Evolutionary conservation across 2,797 vertebrate genomes (phyloP).

Genomic region (Pagetopsis macropterus): DNA sequence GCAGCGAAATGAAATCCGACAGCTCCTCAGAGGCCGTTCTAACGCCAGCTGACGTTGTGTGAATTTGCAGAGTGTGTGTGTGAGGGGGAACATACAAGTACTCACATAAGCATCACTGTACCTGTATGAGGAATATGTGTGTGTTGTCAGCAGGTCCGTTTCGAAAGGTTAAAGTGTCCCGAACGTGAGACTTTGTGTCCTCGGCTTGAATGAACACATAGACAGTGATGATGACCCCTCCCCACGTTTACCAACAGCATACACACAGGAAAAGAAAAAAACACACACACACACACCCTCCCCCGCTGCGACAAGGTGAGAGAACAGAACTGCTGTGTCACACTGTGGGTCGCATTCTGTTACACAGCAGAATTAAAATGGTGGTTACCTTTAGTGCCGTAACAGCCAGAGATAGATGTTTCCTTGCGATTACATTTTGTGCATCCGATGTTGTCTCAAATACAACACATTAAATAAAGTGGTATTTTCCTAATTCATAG

Average conservation of each 20-base stretch:
- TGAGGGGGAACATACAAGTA: slow-evolving; percentile 5
- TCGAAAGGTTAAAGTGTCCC: slow-evolving; percentile 32
- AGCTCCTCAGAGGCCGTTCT: slow-evolving; percentile 31
- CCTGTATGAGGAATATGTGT: slow-evolving; percentile 2
- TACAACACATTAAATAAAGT: too few species aligned
- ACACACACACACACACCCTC: not conserved
- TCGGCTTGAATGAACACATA: slow-evolving; percentile 24
- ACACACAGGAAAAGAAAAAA: not conserved
- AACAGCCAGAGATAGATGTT: slow-evolving; percentile 10
- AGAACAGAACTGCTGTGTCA: slow-evolving; percentile 63
- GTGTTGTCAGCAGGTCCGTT: slow-evolving; percentile 20
- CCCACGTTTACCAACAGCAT: too few species aligned
- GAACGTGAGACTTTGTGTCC: slow-evolving; percentile 32
- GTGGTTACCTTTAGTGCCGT: slow-evolving; percentile 20
- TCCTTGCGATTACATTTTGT: too few species aligned
- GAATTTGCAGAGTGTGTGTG: slow-evolving; percentile 7
- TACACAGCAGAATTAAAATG: slow-evolving; percentile 54
- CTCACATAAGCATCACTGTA: not conserved
- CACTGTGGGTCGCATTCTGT: slow-evolving; percentile 43
- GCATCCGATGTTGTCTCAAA: too few species aligned
- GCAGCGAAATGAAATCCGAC: slow-evolving; percentile 51
- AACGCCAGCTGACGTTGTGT: slow-evolving; percentile 23
- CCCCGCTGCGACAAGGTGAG: slow-evolving; percentile 49
- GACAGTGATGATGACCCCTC: slow-evolving; percentile 5
- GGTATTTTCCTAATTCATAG: too few species aligned